Conservation (phyloP, 2,113 vertebrate genomes). For the Tapirus terrestris region DNA sequence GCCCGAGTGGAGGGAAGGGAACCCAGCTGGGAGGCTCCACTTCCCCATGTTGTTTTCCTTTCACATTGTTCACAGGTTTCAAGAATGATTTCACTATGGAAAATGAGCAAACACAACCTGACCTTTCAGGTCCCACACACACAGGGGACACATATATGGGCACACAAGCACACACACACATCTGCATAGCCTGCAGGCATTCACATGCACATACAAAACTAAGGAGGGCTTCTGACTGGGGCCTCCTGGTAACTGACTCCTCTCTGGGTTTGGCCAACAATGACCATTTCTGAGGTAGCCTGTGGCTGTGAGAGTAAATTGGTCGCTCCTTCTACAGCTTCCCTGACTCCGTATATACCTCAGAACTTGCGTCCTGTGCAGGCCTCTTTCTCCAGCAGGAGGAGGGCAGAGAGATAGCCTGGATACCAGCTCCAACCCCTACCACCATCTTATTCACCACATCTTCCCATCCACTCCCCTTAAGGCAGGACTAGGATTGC, state of each 20-base stretch:
- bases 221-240: background rate
- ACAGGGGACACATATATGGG: background rate
- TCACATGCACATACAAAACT: background rate
- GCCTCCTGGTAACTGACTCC: background rate
- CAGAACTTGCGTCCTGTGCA: conserved; percentile 13
- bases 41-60: conserved; percentile 81
- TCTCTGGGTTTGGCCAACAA: background rate
- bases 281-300: background rate
- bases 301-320: background rate
- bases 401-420: background rate
- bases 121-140: conserved; percentile 42
- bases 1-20: conserved; percentile 18
- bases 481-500: background rate
- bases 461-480: background rate
- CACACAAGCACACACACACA: background rate
- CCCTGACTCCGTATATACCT: background rate
- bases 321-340: background rate
- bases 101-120: conserved; percentile 75
- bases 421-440: background rate
- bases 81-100: conserved; percentile 81
- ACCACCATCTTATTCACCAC: background rate
- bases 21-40: conserved; percentile 75
- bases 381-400: background rate
- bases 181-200: background rate
- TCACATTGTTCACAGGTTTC: conserved; percentile 80